Evolutionary conservation across 2,113 vertebrate genomes (phyloP), one percentile per base, ranked within the genome.

Genomic region (Scophthalmus maximus): DNA sequence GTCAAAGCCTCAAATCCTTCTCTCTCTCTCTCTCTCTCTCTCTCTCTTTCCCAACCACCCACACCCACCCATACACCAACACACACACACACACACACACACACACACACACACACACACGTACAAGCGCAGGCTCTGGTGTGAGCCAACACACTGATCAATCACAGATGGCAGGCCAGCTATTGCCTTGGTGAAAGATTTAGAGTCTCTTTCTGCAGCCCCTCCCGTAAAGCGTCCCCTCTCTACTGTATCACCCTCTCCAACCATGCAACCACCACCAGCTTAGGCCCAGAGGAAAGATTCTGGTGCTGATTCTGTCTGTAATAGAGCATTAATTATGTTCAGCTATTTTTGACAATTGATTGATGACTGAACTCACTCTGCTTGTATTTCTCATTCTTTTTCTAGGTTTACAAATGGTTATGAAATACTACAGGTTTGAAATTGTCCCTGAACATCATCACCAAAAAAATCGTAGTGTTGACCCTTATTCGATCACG

Each of bases 161-260:
- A 87, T 92, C 68, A 69, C 93, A 94, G 93, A 93, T 93, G 92
- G 83, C 78, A 70, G 76, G 79, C 86, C 90, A 84, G 87, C 85
- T 71, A 76, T 88, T 78, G 84, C 78, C 64, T 67, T 72, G 76
- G 83, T 79, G 90, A 68, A 72, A 83, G 72, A 75, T 80, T 80
- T 60, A 56, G 59, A 51, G 62, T 47, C 68, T 78, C 68, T 69
- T 26, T 69, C 52, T 27, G 20, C 26, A 5, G 44, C 72, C 68
- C 78, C 82, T 74, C 78, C 70, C 82, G 68, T 66, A 55, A 56
- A 79, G 73, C 51, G 26, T 55, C 68, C 59, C 65, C 40, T 49
- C 56, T 58, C 55, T 51, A 5, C 8, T 32, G 30, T n/a, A 52
- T 86, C 53, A 53, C 42, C 46, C n/a, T 32, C 66, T 70, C 32